A percentile compares a stretch with the other conserved stretches of the same genome.
These are phyloP conservation scores for Camponotus pennsylvanicus DNA, from an alignment of 1,140 invertebrate genomes.

Conservation along the genomic window DNA sequence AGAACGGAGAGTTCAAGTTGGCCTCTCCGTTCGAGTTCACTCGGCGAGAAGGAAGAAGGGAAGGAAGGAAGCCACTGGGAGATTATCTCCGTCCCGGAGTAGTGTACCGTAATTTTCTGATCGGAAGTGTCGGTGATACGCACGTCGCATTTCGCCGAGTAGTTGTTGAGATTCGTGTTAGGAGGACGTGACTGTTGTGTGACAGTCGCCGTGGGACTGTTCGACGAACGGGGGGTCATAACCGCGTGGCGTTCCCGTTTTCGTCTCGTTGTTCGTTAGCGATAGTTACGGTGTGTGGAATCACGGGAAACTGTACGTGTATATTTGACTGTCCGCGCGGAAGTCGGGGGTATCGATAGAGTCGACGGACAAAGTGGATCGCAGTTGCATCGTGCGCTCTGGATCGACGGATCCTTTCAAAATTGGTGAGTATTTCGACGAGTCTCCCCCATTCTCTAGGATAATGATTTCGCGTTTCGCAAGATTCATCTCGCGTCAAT, in stretches of 20 bases:
- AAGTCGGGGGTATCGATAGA: slow-evolving; percentile 11
- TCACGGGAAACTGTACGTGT: slow-evolving; percentile 10
- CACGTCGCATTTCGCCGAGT: not conserved
- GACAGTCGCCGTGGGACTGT: slow-evolving; percentile 43
- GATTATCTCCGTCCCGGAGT: not conserved
- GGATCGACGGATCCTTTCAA: slow-evolving; percentile 80
- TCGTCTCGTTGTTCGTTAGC: slow-evolving; percentile 38
- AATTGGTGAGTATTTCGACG: slow-evolving; percentile 82
- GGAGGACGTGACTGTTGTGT: slow-evolving; percentile 49
- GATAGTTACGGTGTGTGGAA: slow-evolving; percentile 13
- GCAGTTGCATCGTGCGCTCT: slow-evolving; percentile 71
- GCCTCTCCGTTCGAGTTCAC: not conserved
- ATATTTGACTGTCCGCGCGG: slow-evolving; percentile 12
- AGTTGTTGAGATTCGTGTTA: slow-evolving; percentile 50
- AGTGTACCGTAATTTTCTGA: slow-evolving; percentile 8
- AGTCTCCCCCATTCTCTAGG: not conserved
- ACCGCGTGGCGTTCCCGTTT: slow-evolving; percentile 60
- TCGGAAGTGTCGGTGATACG: slow-evolving; percentile 29
- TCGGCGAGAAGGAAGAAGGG: not conserved
- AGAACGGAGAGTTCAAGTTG: slow-evolving; percentile 65
- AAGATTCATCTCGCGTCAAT: not conserved
- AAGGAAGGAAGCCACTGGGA: not conserved
- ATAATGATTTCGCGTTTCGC: not conserved
- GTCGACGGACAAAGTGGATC: slow-evolving; percentile 79
- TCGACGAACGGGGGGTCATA: slow-evolving; percentile 66